Base-by-base conservation (phyloP, 2,113 vertebrate species). In the Brevimyrus niger region DNA sequence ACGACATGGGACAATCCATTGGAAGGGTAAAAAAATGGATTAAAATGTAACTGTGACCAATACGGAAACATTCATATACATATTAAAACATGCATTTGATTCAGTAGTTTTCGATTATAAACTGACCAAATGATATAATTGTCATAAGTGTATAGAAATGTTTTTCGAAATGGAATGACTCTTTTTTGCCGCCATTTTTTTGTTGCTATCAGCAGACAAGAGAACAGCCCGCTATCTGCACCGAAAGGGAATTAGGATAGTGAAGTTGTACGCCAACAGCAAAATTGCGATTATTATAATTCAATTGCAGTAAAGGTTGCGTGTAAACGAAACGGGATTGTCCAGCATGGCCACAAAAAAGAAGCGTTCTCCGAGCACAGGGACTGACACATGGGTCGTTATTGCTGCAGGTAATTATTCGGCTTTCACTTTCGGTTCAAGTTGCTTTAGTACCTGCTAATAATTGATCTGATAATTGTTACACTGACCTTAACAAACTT, bases 331-430 rank as follows among this genome's bases (percentile, higher is more conserved):
- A 82, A 21, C 76, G 17, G 21, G 21, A 17, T 83, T 83, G 4
- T 10, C 31, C 44, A 46, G 88, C 47, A 96, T 96, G 96, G 88
- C 94, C 0, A 83, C 94, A 9, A 96, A 93, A 90, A 96, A 95
- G 94, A 96, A 95, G 91, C 94, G 94, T 9, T 90, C 92, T 5
- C 61, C 89, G n/a, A 90, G 89, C n/a, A 65, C 50, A 13, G 73
- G 91, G 2, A 95, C 86, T 88, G 93, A 94, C 90, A 95, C 94
- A 51, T 96, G 95, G 95, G 94, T 96, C 38, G 93, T 94, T n/a
- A 90, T 96, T 4, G 94, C 94, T n/a, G 91, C 95, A 93, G 93
- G 94, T 94, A 92, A 21, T 10, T 84, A 46, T n/a, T 80, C 15
- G 15, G 35, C 3, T 80, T 80, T 80, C 35, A 38, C 35, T 80